Evolutionary conservation across 2,797 vertebrate species (phyloP).

Genomic region (Trichosurus vulpecula): DNA sequence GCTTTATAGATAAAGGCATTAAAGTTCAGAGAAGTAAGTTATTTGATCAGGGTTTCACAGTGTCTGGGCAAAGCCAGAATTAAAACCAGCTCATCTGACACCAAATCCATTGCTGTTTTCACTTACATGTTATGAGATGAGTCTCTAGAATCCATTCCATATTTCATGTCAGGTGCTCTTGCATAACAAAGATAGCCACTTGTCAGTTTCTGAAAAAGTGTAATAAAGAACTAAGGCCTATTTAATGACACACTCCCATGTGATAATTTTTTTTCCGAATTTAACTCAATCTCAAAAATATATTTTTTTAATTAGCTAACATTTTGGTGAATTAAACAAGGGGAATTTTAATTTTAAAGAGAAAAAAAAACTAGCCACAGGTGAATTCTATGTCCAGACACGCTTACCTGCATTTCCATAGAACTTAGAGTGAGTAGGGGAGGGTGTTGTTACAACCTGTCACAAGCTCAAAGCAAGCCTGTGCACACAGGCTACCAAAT

Average conservation of each 20-base stretch:
- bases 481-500: not conserved
- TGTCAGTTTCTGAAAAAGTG: not conserved
- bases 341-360: not conserved
- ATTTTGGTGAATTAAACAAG: not conserved
- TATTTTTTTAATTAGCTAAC: not conserved
- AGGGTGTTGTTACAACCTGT: not conserved
- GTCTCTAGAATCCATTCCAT: not conserved
- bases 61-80: not conserved
- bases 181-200: not conserved
- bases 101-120: not conserved
- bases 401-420: not conserved
- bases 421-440: not conserved
- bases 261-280: not conserved
- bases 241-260: constrained; percentile 42
- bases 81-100: constrained; percentile 25
- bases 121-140: constrained; percentile 21
- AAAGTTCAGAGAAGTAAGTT: not conserved
- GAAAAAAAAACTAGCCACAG: not conserved
- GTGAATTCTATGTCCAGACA: not conserved
- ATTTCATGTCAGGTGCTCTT: not conserved
- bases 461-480: not conserved
- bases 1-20: not conserved
- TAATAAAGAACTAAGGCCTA: constrained; percentile 23
- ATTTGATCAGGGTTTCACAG: not conserved
- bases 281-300: constrained; percentile 2